Conservation (phyloP, 2,888 invertebrate genomes). For the Ectobius pallidus region DNA sequence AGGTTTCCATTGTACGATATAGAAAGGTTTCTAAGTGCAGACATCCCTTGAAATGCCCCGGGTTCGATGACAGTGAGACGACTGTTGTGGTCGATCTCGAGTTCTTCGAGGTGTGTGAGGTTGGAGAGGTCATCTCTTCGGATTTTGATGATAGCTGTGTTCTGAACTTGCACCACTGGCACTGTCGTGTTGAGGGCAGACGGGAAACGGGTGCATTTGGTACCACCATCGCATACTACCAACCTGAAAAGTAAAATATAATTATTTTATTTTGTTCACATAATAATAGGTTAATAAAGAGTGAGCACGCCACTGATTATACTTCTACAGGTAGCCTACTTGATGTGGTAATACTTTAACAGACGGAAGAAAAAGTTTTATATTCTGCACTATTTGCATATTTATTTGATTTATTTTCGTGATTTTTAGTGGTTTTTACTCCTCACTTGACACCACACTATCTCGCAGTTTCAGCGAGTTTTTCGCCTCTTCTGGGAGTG, state of each 20-base stretch:
- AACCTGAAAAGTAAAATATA: background rate
- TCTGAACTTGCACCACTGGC: slow-evolving; percentile 57
- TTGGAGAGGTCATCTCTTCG: slow-evolving; percentile 56
- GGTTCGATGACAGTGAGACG: slow-evolving; percentile 58
- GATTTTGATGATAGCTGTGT: slow-evolving; percentile 58
- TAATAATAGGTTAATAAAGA: too few species aligned
- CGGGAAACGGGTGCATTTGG: slow-evolving; percentile 60
- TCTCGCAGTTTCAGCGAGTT: too few species aligned
- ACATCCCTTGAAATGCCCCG: slow-evolving; percentile 59
- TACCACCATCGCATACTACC: slow-evolving; percentile 43
- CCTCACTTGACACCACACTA: too few species aligned
- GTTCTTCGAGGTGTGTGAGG: slow-evolving; percentile 53
- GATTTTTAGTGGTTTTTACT: too few species aligned
- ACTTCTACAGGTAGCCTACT: too few species aligned
- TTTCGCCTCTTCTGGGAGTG: too few species aligned
- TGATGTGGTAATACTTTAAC: too few species aligned
- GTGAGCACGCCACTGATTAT: too few species aligned
- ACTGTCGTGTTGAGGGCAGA: slow-evolving; percentile 56
- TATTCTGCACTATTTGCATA: too few species aligned
- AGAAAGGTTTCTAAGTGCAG: slow-evolving; percentile 58
- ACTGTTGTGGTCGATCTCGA: slow-evolving; percentile 63
- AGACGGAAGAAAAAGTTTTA: too few species aligned
- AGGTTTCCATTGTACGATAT: slow-evolving; percentile 63
- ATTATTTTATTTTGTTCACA: too few species aligned
- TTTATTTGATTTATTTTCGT: too few species aligned